Evolutionary conservation across 2,797 vertebrate genomes (phyloP).

Genomic region (Rallus crepitans): DNA sequence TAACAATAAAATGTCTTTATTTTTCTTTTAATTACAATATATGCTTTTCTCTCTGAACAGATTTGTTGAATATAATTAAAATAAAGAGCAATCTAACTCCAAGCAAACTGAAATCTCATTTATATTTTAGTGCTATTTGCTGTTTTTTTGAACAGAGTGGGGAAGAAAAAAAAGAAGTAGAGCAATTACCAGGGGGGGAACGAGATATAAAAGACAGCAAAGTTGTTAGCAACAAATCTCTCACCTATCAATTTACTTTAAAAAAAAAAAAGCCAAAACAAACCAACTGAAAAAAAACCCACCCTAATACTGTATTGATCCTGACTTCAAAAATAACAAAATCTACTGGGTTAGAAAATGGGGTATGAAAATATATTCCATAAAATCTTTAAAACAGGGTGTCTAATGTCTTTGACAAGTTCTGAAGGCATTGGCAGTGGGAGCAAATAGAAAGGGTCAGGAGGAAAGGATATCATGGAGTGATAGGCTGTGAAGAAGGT

Average conservation of each 20-base stretch:
- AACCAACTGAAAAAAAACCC: neutral
- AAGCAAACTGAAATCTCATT: neutral
- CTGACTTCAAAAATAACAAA: neutral
- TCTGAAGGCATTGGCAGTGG: neutral
- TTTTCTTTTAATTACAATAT: slow-evolving; percentile 17
- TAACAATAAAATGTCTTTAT: neutral
- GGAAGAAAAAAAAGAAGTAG: neutral
- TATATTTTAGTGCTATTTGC: neutral
- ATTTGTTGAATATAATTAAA: neutral
- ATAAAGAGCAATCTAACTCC: neutral
- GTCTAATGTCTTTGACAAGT: neutral
- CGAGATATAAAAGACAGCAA: neutral
- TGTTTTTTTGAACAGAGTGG: neutral
- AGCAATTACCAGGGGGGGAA: neutral
- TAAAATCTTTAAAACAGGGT: neutral
- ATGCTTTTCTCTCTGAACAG: neutral
- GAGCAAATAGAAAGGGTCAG: neutral
- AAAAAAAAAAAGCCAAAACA: neutral
- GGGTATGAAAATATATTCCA: neutral
- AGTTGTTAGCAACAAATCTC: neutral
- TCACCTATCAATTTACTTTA: neutral
- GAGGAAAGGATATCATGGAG: neutral
- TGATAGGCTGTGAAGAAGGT: neutral
- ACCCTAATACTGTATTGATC: neutral
- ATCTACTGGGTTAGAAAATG: neutral